phyloP scores from a whole-genome alignment of 2,113 vertebrate genomes.

The Ascaphus truei region DNA sequence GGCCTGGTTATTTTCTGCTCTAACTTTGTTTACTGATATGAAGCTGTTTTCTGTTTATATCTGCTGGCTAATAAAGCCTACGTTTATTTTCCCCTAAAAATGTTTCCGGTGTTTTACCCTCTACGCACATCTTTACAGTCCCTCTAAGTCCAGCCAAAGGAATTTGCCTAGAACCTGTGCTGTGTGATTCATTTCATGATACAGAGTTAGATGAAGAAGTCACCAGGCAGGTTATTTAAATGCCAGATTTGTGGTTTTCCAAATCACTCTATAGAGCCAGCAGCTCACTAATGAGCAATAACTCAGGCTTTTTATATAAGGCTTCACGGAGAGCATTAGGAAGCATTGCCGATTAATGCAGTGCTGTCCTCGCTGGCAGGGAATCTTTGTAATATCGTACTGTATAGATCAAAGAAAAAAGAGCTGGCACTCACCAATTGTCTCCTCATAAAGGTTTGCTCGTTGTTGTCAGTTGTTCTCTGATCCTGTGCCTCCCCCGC shows the following conservation, averaged over 20 bases:
- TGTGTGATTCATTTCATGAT: not conserved
- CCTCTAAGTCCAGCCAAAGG: not conserved
- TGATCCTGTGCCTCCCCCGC: too few relatives aligned
- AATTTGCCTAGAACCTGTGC: not conserved
- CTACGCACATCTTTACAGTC: not conserved
- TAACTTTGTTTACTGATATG: too few relatives aligned
- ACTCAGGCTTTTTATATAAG: not conserved
- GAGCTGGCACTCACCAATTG: too few relatives aligned
- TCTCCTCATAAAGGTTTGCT: too few relatives aligned
- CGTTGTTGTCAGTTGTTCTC: too few relatives aligned
- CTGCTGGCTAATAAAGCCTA: too few relatives aligned
- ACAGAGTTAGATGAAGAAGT: not conserved
- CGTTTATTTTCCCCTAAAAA: too few relatives aligned
- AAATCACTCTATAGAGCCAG: not conserved
- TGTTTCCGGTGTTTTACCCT: too few relatives aligned
- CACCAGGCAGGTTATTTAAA: not conserved
- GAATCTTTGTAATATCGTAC: not conserved
- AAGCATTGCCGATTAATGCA: not conserved
- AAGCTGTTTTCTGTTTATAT: too few relatives aligned
- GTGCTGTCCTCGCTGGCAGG: not conserved
- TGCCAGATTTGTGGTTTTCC: not conserved
- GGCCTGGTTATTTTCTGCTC: too few relatives aligned
- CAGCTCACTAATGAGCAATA: not conserved
- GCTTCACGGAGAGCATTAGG: not conserved
- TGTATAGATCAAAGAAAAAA: too few relatives aligned